Conservation (phyloP, 2,113 vertebrate species). For the Grallaria varia region DNA sequence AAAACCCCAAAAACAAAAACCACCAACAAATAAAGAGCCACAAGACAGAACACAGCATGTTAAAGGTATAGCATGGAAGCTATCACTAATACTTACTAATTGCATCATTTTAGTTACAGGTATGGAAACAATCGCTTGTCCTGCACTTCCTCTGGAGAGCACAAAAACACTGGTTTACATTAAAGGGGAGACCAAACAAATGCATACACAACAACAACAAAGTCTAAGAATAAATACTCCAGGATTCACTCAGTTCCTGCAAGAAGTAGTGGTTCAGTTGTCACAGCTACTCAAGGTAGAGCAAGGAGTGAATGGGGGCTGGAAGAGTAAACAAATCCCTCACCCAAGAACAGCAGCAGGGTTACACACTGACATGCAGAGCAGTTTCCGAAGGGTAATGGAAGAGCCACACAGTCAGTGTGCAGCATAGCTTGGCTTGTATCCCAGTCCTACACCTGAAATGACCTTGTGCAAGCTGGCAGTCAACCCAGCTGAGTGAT, state of each 20-base stretch:
- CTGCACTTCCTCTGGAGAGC: background rate
- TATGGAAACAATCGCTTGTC: background rate
- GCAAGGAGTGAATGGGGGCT: fast-evolving
- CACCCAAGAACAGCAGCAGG: fast-evolving
- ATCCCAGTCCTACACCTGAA: background rate
- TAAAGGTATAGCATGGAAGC: no score
- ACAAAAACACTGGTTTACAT: fast-evolving
- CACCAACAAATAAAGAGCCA: background rate
- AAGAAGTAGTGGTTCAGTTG: background rate
- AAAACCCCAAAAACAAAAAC: fast-evolving
- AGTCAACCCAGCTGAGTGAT: fast-evolving
- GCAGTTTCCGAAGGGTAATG: background rate
- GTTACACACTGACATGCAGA: fast-evolving
- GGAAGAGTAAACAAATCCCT: background rate
- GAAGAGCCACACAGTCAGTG: fast-evolving
- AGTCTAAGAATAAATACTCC: no score
- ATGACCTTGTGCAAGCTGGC: background rate
- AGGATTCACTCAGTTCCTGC: background rate
- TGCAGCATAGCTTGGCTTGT: background rate
- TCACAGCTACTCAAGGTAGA: background rate
- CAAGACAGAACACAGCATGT: no score
- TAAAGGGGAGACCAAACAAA: background rate
- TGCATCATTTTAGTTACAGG: no score
- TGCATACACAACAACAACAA: fast-evolving
- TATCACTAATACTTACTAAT: no score